Evolutionary conservation across 1,140 invertebrate genomes (phyloP).

Genomic region (Lepidurus arcticus): DNA sequence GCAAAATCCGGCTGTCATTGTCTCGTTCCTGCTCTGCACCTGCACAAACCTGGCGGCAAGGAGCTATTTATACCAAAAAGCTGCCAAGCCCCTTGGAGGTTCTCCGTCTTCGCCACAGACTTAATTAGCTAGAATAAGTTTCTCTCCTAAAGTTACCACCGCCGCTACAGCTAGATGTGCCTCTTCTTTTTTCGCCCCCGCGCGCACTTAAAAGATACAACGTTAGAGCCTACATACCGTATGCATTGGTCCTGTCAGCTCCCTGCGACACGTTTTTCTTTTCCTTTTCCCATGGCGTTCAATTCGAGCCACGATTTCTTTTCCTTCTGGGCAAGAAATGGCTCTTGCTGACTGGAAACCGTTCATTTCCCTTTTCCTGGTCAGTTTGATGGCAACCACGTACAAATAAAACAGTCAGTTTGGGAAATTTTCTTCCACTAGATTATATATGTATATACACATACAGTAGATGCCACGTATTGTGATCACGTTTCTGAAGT

Average conservation of each 20-base stretch:
- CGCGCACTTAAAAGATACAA: not conserved
- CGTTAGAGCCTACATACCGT: not conserved
- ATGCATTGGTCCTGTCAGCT: not conserved
- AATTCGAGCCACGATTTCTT: constrained; percentile 2
- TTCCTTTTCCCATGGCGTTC: not conserved
- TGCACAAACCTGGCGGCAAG: constrained; percentile 2
- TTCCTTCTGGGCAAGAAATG: not conserved
- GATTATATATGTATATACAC: too few species aligned
- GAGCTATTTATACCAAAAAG: not conserved
- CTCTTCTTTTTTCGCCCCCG: not conserved
- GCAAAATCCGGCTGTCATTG: constrained; percentile 5
- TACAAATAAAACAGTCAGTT: too few species aligned
- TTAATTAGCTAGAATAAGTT: constrained; percentile 22
- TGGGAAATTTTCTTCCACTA: too few species aligned
- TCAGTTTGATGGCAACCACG: too few species aligned
- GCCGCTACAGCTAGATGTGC: not conserved
- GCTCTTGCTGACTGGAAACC: too few species aligned
- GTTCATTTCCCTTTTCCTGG: too few species aligned
- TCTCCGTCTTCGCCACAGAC: not conserved
- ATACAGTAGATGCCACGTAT: too few species aligned
- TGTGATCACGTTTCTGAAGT: too few species aligned
- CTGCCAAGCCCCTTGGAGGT: not conserved
- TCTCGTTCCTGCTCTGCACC: not conserved
- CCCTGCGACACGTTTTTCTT: not conserved
- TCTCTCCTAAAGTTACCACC: too few species aligned